Evolutionary conservation across 2,888 invertebrate species (phyloP).

Genomic region (Tetranychus truncatus): DNA sequence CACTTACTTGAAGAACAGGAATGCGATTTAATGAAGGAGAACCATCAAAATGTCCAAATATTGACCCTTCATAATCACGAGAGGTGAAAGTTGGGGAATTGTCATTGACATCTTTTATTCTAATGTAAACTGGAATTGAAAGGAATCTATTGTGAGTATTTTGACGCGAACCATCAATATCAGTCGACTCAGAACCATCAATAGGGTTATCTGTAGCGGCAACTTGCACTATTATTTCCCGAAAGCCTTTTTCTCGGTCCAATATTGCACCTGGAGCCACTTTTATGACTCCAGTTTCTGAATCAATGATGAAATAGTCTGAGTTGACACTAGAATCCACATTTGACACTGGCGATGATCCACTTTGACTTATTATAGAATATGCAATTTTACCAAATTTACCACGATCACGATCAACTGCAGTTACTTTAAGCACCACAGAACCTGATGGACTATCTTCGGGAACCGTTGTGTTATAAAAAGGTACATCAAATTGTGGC

Average conservation of each 20-base stretch:
- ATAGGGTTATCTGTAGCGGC: conserved; percentile 47
- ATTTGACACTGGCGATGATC: background rate
- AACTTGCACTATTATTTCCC: conserved; percentile 48
- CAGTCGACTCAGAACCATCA: background rate
- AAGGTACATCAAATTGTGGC: conserved; percentile 85
- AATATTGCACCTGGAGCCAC: conserved; percentile 52
- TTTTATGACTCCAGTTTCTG: conserved; percentile 47
- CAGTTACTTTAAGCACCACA: conserved; percentile 79
- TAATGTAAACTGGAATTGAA: conserved; percentile 22
- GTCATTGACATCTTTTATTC: conserved; percentile 50
- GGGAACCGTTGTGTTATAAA: conserved; percentile 76
- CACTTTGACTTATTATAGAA: conserved; percentile 44
- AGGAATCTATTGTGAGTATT: background rate
- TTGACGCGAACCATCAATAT: background rate
- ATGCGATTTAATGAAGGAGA: conserved; percentile 44
- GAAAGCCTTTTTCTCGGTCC: conserved; percentile 52
- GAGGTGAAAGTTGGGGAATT: conserved; percentile 63
- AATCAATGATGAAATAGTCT: conserved; percentile 27
- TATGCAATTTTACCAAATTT: conserved; percentile 59
- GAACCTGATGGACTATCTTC: conserved; percentile 73
- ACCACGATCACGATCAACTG: conserved; percentile 58
- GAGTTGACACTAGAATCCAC: background rate
- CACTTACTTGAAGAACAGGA: conserved; percentile 53
- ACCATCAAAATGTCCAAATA: conserved; percentile 37
- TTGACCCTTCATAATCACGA: conserved; percentile 53